phyloP scores from a whole-genome alignment of 2,797 vertebrate genomes.

The Fundulus diaphanus region DNA sequence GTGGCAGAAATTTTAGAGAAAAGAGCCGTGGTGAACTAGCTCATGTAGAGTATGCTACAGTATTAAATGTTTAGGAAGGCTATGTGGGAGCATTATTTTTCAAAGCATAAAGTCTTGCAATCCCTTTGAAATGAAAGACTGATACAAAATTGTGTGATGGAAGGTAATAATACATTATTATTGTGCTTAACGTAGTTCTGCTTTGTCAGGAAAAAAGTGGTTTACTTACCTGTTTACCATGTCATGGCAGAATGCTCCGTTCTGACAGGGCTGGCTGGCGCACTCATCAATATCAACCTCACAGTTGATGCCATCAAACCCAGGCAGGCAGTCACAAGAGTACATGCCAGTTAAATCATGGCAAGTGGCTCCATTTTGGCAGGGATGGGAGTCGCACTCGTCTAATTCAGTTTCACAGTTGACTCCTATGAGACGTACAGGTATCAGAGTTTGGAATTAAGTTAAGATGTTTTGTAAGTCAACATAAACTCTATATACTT shows the following conservation, averaged over 20 bases:
- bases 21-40: background rate
- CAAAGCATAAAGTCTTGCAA: background rate
- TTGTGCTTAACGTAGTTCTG: background rate
- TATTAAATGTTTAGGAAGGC: background rate
- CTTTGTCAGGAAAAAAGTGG: background rate
- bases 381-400: slow-evolving; percentile 89
- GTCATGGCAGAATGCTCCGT: slow-evolving; percentile 85
- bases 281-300: slow-evolving; percentile 91
- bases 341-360: slow-evolving; percentile 85
- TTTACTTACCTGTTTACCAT: slow-evolving; percentile 85
- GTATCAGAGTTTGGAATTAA: background rate
- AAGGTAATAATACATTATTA: background rate
- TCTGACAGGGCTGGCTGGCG: slow-evolving; percentile 86
- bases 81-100: background rate
- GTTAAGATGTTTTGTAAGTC: background rate
- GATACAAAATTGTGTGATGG: background rate
- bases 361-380: slow-evolving; percentile 84
- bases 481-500: background rate
- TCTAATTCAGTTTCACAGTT: slow-evolving; percentile 89
- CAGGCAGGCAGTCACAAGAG: slow-evolving; percentile 85
- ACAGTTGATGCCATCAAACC: slow-evolving; percentile 85
- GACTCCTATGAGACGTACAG: slow-evolving; percentile 65
- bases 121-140: background rate
- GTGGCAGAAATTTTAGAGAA: background rate
- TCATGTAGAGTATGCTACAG: background rate